Base-by-base conservation (phyloP, 2,113 vertebrate species). In the Grantiella picta region DNA sequence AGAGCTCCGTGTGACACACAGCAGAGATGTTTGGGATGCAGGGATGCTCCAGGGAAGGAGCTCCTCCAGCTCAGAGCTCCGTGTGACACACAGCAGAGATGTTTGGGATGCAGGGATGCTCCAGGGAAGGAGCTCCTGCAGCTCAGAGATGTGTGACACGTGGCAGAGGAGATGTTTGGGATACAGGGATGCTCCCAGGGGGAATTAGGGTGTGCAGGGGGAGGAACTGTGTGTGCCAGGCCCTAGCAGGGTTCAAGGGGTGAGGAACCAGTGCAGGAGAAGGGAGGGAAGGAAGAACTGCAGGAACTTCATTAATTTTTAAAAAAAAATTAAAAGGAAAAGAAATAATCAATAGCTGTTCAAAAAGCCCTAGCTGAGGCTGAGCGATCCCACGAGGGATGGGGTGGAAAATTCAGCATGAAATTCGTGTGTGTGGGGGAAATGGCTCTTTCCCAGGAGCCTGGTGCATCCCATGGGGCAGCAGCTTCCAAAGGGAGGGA, bases 401-500 rank as follows among this genome's bases (percentile, higher is more conserved):
- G 0, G 2, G 53, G 12, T 21, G 50, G 72, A 56, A 81, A 61
- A 84, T 31, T 6, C 80, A 75, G 80, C 13, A 2, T 2, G 20
- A 42, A 45, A 49, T 68, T 50, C 12, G 40, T 33, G 52, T 5
- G 42, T 27, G 23, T 12, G 21, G 61, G 2, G 2, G 7, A 49
- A 73, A 33, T 0, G 0, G 3, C 21, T 36, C 10, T 29, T 70
- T 35, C 40, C 33, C 36, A 66, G 45, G 42, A 63, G 33, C 19
- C 38, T 28, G 0, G 14, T 1, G n/a, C 23, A 29, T 7, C 65
- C 33, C 36, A 0, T 2, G 24, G 66, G 36, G 29, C 2, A 1
- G 35, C 5, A 0, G 47, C 31, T 83, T 22, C 86, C 69, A 42
- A 35, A 42, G 14, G 9, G 60, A 38, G 57, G 13, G n/a, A 15